Conservation (phyloP, 2,797 vertebrate genomes). For the Bradypus variegatus region DNA sequence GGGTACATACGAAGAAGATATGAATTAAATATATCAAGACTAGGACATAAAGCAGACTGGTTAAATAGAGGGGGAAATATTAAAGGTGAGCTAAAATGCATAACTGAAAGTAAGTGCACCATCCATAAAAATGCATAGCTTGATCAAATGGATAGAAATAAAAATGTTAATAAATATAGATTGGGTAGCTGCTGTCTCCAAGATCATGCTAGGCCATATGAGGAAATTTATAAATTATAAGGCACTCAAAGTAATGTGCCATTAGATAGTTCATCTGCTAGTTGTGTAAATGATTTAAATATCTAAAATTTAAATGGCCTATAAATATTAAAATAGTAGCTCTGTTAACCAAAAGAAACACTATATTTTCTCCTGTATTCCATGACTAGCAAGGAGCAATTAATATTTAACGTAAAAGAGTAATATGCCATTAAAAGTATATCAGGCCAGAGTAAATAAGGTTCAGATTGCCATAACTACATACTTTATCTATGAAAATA, state of each 20-base stretch:
- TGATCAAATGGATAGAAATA: neutral
- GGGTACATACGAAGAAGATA: neutral
- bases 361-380: neutral
- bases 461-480: constrained; percentile 75
- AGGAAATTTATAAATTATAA: neutral
- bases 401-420: constrained; percentile 59
- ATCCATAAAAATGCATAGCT: neutral
- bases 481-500: constrained; percentile 70
- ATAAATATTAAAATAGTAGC: neutral
- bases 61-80: neutral
- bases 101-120: neutral
- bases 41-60: neutral
- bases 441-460: constrained; percentile 69
- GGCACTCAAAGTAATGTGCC: neutral
- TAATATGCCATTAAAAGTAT: constrained; percentile 62
- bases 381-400: neutral
- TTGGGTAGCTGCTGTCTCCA: neutral
- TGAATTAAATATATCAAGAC: neutral
- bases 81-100: neutral
- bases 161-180: neutral
- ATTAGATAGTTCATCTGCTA: neutral
- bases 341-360: neutral
- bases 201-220: neutral
- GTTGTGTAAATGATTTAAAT: neutral
- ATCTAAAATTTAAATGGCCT: neutral